A percentile compares a stretch with the other conserved stretches of the same genome.
Conservation (phyloP, 92 coral and sea anemone genomes). For the Diadumene lineata region DNA sequence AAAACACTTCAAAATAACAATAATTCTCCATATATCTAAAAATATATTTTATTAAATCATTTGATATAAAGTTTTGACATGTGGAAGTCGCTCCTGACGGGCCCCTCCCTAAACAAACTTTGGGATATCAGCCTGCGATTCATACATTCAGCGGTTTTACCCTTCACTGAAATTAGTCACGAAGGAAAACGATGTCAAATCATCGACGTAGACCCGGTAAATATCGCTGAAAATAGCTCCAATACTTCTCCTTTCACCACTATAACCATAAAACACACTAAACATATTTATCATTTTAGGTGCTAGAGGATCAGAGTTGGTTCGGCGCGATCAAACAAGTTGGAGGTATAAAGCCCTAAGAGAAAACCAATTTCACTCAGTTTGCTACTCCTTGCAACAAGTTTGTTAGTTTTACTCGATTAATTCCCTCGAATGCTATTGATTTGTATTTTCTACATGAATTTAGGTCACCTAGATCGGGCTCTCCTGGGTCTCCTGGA, state of each 20-base stretch:
- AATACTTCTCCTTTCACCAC: background rate
- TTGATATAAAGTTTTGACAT: background rate
- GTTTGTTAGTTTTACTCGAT: background rate
- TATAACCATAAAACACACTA: background rate
- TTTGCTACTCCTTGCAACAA: conserved; percentile 8
- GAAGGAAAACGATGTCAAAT: conserved; percentile 27
- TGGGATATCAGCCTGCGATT: conserved; percentile 4
- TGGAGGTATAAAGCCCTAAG: conserved; percentile 30
- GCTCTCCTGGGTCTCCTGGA: conserved; percentile 53
- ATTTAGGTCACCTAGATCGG: conserved; percentile 50
- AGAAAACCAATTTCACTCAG: background rate
- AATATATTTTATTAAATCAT: too few relatives aligned
- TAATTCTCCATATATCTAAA: too few relatives aligned
- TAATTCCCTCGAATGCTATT: background rate
- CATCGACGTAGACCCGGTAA: conserved; percentile 26
- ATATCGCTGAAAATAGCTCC: conserved; percentile 1
- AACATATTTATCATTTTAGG: conserved; percentile 8
- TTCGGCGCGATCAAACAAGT: conserved; percentile 41
- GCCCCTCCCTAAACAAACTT: conserved; percentile 18
- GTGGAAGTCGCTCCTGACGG: background rate
- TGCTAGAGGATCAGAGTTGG: conserved; percentile 33
- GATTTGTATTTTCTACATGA: background rate
- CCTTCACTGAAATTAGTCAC: conserved; percentile 4
- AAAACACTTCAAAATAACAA: too few relatives aligned
- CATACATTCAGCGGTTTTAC: background rate